phyloP scores from a whole-genome alignment of 2,113 vertebrate genomes.

The Lophius piscatorius region DNA sequence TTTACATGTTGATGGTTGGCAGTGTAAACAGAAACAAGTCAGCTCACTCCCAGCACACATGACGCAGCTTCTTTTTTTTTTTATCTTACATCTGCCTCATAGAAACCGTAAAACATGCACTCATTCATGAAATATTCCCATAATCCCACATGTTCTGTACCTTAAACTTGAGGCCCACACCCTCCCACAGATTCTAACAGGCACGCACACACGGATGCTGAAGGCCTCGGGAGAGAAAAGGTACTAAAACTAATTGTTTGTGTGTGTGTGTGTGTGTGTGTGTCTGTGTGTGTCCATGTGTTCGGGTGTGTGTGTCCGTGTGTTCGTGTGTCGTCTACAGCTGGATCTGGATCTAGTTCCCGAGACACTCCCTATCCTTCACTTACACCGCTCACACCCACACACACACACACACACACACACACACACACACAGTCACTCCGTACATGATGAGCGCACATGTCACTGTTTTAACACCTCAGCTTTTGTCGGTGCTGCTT shows the following conservation, averaged over 20 bases:
- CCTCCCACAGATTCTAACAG: conserved; percentile 1
- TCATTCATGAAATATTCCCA: conserved; percentile 29
- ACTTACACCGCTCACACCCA: conserved; percentile 30
- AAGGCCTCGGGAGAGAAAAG: conserved; percentile 45
- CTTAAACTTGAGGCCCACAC: conserved; percentile 34
- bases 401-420: conserved; percentile 40
- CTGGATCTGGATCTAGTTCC: conserved; percentile 71
- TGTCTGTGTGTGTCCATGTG: not conserved
- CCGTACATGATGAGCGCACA: conserved; percentile 31
- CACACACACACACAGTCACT: conserved; percentile 25
- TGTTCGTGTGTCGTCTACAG: conserved; percentile 71
- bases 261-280: conserved; percentile 4
- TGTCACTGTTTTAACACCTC: conserved; percentile 14
- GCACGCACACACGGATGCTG: conserved; percentile 42
- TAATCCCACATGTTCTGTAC: conserved; percentile 56
- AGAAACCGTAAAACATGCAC: conserved; percentile 21
- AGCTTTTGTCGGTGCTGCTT: conserved; percentile 8
- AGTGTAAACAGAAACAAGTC: conserved; percentile 62
- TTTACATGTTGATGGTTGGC: conserved; percentile 57
- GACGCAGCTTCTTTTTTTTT: not conserved
- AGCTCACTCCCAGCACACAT: conserved; percentile 42
- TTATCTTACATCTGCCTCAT: conserved; percentile 29
- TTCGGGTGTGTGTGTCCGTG: conserved; percentile 16
- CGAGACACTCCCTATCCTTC: conserved; percentile 61
- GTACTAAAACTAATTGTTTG: conserved; percentile 54